phyloP scores from a whole-genome alignment of 2,797 vertebrate genomes.

The Rhabdophis nuchalis region DNA sequence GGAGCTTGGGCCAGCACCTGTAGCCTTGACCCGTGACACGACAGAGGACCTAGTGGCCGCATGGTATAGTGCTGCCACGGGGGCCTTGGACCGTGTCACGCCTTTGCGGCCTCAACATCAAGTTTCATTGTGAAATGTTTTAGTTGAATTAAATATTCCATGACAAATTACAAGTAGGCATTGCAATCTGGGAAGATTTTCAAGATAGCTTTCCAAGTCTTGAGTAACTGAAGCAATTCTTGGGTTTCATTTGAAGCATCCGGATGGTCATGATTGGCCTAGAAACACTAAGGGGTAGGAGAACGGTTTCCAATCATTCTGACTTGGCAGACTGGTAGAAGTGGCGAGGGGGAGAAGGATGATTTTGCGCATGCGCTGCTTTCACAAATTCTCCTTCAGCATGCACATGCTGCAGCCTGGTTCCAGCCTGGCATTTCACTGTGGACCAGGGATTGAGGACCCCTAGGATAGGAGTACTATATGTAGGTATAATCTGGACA shows the following conservation, averaged over 20 bases:
- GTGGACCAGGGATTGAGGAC: background rate
- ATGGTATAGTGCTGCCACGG: too few species aligned
- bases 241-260: background rate
- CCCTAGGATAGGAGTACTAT: background rate
- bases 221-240: background rate
- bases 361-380: background rate
- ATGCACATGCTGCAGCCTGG: background rate
- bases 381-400: background rate
- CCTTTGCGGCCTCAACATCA: too few species aligned
- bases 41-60: too few species aligned
- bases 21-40: too few species aligned
- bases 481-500: background rate
- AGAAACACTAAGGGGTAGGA: background rate
- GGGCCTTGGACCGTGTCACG: too few species aligned
- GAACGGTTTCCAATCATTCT: background rate
- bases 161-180: background rate
- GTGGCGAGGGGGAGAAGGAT: background rate
- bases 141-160: background rate
- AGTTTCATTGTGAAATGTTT: background rate
- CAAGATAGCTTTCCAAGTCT: background rate
- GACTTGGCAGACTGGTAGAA: background rate
- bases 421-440: background rate
- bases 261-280: background rate
- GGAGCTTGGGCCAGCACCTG: too few species aligned
- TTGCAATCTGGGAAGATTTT: background rate